Conservation (phyloP, 1,140 invertebrate species). For the Conus ventricosus region DNA sequence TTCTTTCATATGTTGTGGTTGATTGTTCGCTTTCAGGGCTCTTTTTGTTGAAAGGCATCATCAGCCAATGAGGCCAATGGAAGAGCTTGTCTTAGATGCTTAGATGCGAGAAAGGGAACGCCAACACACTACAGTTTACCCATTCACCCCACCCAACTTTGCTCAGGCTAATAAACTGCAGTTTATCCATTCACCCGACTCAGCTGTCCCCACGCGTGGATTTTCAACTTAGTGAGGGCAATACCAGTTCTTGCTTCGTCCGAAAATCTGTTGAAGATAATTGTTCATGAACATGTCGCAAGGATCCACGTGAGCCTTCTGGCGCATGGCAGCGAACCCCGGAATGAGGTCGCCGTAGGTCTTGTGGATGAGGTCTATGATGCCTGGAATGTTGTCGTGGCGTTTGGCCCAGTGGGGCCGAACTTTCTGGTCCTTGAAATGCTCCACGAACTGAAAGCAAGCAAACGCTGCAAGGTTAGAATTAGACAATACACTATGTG, state of each 20-base stretch:
- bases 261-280: constrained; percentile 48
- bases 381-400: constrained; percentile 50
- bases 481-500: neutral
- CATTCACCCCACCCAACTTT: too few relatives aligned
- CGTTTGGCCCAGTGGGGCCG: constrained; percentile 54
- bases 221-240: neutral
- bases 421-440: constrained; percentile 41
- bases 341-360: constrained; percentile 41
- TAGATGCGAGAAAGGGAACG: too few relatives aligned
- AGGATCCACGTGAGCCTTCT: constrained; percentile 40
- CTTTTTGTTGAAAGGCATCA: too few relatives aligned
- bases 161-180: too few relatives aligned
- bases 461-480: neutral
- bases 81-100: too few relatives aligned
- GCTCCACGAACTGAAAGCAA: constrained; percentile 44
- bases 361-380: constrained; percentile 42
- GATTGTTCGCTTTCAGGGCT: too few relatives aligned
- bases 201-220: too few relatives aligned
- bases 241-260: constrained; percentile 34
- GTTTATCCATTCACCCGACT: too few relatives aligned
- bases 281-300: constrained; percentile 55
- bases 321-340: constrained; percentile 34
- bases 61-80: too few relatives aligned
- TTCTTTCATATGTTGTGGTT: too few relatives aligned
- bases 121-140: too few relatives aligned